Conservation (phyloP, 2,888 invertebrate genomes). For the Amiota mariae region DNA sequence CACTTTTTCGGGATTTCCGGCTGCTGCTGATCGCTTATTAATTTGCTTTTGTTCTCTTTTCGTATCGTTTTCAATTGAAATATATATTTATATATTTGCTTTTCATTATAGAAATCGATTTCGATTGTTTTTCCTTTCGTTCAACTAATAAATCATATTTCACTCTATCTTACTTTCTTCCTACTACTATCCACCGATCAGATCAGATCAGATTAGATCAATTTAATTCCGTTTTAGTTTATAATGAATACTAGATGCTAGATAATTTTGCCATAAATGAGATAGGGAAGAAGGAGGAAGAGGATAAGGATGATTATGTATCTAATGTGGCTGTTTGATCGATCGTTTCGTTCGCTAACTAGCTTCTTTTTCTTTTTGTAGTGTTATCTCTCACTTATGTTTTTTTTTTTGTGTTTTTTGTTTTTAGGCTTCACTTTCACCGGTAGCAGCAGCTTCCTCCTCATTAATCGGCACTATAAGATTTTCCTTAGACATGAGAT, state of each 20-base stretch:
- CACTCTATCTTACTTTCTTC: slow-evolving; percentile 4
- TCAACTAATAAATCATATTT: background rate
- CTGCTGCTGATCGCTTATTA: background rate
- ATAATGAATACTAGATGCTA: slow-evolving; percentile 21
- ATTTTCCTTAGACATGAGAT: slow-evolving; percentile 98
- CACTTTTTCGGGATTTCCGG: slow-evolving; percentile 24
- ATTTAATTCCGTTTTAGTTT: slow-evolving; percentile 16
- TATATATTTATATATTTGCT: slow-evolving; percentile 23
- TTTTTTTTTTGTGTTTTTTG: too few relatives aligned
- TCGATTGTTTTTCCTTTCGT: slow-evolving; percentile 23
- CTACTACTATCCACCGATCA: background rate
- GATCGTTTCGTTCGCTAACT: slow-evolving; percentile 11
- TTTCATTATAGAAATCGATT: slow-evolving; percentile 5
- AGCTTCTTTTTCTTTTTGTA: background rate
- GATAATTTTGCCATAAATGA: slow-evolving; percentile 20
- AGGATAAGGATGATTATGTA: slow-evolving; percentile 26
- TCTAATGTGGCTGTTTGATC: slow-evolving; percentile 32
- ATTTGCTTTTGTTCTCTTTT: background rate
- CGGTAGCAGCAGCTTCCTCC: slow-evolving; percentile 78
- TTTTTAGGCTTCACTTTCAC: slow-evolving; percentile 76
- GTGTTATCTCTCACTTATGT: background rate
- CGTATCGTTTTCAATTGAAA: background rate
- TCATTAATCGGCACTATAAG: slow-evolving; percentile 97
- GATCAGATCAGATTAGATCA: background rate
- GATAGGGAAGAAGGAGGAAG: background rate